phyloP scores from a whole-genome alignment of 92 coral and sea anemone species.

The Phenganax marumi region DNA sequence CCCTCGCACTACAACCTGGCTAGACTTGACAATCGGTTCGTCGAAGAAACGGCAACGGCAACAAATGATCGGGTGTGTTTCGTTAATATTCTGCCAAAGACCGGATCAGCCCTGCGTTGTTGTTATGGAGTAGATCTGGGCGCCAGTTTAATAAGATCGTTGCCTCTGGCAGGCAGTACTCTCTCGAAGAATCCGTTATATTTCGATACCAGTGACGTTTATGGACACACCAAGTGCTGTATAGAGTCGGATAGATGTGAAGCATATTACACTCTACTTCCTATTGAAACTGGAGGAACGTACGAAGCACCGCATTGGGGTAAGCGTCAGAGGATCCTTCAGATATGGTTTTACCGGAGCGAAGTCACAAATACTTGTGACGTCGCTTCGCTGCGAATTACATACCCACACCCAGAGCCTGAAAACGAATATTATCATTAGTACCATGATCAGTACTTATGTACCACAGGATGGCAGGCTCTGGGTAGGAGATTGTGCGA shows the following conservation, averaged over 20 bases:
- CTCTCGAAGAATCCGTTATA: neutral
- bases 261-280: constrained; percentile 6
- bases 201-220: neutral
- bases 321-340: neutral
- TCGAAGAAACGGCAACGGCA: neutral
- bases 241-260: constrained; percentile 4
- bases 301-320: constrained; percentile 14
- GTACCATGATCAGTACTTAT: too few relatives aligned
- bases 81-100: neutral
- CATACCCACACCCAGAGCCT: too few relatives aligned
- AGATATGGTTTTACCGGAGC: neutral
- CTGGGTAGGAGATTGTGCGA: too few relatives aligned
- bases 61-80: constrained; percentile 11
- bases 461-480: too few relatives aligned
- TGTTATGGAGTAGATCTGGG: constrained; percentile 10
- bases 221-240: constrained; percentile 31
- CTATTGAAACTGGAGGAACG: neutral
- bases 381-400: too few relatives aligned
- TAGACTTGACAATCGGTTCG: neutral
- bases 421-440: too few relatives aligned
- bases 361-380: neutral
- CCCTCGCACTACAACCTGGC: constrained; percentile 1
- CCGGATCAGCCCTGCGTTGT: constrained; percentile 13
- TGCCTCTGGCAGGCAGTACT: constrained; percentile 15
- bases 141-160: neutral